A percentile compares a stretch with the other conserved stretches of the same genome.
Conservation (phyloP, 2,113 vertebrate genomes). For the Eptesicus fuscus region DNA sequence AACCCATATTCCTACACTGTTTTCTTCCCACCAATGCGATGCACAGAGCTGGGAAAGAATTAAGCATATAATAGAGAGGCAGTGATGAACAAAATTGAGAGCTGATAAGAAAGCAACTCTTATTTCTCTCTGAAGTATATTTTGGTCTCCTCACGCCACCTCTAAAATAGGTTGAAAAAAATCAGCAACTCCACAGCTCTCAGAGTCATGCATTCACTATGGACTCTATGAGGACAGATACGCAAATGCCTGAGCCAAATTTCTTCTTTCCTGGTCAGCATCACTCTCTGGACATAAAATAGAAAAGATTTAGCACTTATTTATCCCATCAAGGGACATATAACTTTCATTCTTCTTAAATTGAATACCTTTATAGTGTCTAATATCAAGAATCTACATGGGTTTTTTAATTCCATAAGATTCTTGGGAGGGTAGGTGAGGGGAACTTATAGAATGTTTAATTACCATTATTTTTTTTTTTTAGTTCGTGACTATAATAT, state of each 20-base stretch:
- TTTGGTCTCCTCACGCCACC: neutral
- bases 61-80: neutral
- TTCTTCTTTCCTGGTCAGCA: neutral
- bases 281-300: neutral
- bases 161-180: neutral
- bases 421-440: neutral
- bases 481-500: constrained; percentile 56
- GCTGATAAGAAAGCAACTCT: neutral
- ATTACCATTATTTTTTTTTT: neutral
- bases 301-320: neutral
- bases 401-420: neutral
- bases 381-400: neutral
- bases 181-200: neutral
- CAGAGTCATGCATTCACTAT: neutral
- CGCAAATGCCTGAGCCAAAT: neutral
- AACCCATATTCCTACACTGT: neutral
- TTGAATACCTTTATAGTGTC: neutral
- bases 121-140: neutral
- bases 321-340: neutral
- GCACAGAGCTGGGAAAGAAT: neutral
- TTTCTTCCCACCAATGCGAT: neutral
- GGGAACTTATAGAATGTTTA: neutral
- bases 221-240: no score
- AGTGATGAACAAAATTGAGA: neutral
- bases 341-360: neutral